These are phyloP conservation scores for Caiman crocodilus DNA, from an alignment of 2,797 vertebrate genomes.

Conservation along the genomic window DNA sequence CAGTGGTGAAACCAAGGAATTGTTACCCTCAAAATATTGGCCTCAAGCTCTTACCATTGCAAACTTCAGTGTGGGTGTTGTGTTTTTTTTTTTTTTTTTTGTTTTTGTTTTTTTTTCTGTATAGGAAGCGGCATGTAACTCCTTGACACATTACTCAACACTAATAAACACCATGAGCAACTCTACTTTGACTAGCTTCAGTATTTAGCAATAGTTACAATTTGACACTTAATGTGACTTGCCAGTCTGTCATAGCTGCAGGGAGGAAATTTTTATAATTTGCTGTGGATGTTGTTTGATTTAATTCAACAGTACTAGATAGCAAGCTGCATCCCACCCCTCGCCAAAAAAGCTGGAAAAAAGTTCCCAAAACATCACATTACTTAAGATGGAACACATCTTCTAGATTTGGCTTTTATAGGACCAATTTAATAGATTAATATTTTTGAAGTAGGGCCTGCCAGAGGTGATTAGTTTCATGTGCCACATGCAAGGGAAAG, in stretches of 20 bases:
- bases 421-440: background rate
- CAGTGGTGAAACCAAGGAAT: background rate
- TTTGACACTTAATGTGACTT: background rate
- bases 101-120: no score
- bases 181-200: background rate
- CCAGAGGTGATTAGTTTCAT: background rate
- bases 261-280: no score
- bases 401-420: background rate
- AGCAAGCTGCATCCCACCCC: no score
- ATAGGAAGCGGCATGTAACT: background rate
- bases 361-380: no score
- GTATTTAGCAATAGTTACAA: background rate
- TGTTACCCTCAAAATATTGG: background rate
- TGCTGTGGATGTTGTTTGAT: no score
- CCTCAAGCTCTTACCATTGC: background rate
- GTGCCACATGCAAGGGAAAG: background rate
- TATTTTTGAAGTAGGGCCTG: background rate
- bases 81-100: no score
- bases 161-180: background rate
- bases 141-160: background rate
- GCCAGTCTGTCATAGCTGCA: no score
- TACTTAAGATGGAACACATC: background rate
- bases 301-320: no score
- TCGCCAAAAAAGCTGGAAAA: no score
- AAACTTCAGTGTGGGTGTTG: background rate